phyloP scores from a whole-genome alignment of 2,113 vertebrate species.

The Narcine bancroftii region DNA sequence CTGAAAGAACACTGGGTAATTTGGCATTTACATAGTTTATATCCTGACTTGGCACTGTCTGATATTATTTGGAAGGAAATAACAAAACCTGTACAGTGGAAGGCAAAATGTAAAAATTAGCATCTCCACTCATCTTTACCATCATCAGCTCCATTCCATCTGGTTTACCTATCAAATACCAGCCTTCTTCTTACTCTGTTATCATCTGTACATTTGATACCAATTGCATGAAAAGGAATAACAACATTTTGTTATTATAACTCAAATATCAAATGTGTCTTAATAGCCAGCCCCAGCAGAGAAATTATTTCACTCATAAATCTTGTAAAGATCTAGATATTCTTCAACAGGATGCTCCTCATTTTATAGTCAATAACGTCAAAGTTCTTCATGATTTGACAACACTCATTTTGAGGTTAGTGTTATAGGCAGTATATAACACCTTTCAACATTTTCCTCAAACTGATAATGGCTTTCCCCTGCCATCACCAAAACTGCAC shows the following conservation, averaged over 20 bases:
- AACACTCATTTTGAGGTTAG: not conserved
- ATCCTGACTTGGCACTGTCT: not conserved
- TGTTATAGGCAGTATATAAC: constrained; percentile 7
- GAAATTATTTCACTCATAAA: not conserved
- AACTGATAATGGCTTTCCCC: not conserved
- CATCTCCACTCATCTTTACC: too few relatives aligned
- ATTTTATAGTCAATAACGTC: not conserved
- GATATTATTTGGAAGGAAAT: not conserved
- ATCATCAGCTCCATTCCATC: too few relatives aligned
- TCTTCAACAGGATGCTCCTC: not conserved
- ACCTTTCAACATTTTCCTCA: not conserved
- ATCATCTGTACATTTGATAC: not conserved
- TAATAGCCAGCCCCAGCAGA: not conserved
- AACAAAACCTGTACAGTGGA: not conserved
- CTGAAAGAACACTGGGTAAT: not conserved
- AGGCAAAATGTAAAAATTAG: not conserved
- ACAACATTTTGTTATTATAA: not conserved
- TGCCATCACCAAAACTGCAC: not conserved
- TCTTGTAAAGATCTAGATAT: not conserved
- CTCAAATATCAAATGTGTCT: not conserved
- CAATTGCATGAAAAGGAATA: not conserved
- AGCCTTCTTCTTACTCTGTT: too few relatives aligned
- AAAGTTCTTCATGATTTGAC: not conserved
- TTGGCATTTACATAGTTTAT: not conserved
- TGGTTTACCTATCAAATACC: too few relatives aligned